Conservation (phyloP, 2,888 invertebrate species). For the Netelia melanura region DNA sequence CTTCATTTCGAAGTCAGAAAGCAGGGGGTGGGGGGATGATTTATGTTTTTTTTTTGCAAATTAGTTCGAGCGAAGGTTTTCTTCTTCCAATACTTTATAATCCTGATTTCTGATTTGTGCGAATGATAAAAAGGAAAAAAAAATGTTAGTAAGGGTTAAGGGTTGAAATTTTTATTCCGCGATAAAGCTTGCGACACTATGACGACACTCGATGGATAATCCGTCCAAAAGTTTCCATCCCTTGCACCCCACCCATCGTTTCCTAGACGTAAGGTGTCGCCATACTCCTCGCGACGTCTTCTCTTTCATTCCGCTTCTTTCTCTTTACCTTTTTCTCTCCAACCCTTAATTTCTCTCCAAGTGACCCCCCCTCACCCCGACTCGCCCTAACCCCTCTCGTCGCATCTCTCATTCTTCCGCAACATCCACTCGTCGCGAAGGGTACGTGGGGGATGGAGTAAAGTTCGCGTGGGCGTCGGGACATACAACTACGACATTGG, state of each 20-base stretch:
- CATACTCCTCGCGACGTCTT: neutral
- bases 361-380: neutral
- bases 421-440: constrained; percentile 1
- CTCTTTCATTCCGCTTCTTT: neutral
- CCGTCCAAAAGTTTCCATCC: neutral
- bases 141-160: neutral
- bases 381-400: neutral
- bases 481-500: constrained; percentile 37
- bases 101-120: too few relatives aligned
- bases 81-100: too few relatives aligned
- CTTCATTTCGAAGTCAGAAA: too few relatives aligned
- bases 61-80: too few relatives aligned
- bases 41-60: too few relatives aligned
- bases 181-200: neutral
- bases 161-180: neutral
- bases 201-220: neutral
- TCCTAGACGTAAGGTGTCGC: neutral
- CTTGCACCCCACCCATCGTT: neutral
- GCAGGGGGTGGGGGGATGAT: too few relatives aligned
- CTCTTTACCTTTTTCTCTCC: neutral
- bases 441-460: neutral
- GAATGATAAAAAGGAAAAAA: too few relatives aligned
- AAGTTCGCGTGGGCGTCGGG: constrained; percentile 18
- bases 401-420: neutral
- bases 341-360: constrained; percentile 45